A percentile compares a stretch with the other conserved stretches of the same genome.
Evolutionary conservation across 2,888 invertebrate species (phyloP).

Genomic region (Caenorhabditis imperialis): DNA sequence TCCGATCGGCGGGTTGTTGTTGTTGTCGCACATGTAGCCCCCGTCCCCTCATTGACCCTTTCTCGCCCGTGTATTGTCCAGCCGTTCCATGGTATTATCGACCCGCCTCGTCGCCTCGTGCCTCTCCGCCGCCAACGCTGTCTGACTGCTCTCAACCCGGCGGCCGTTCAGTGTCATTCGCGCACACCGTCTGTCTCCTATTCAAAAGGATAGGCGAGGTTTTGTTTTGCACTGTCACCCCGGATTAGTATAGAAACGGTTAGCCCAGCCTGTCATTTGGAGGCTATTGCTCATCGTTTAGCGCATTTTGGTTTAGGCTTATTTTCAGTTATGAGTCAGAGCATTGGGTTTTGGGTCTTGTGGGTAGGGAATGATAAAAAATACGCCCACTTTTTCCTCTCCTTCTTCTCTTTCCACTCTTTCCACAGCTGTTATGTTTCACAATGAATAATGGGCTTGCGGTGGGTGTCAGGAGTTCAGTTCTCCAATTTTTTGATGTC

Average conservation of each 20-base stretch:
- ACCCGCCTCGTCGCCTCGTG: conserved; percentile 5
- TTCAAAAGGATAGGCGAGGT: conserved; percentile 6
- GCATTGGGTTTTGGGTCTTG: too few relatives aligned
- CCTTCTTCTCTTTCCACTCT: too few relatives aligned
- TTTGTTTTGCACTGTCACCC: conserved; percentile 27
- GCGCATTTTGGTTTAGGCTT: too few relatives aligned
- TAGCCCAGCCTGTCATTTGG: conserved; percentile 47
- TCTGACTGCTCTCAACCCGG: conserved; percentile 8
- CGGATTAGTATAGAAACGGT: conserved; percentile 31
- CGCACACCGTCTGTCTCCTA: conserved; percentile 44
- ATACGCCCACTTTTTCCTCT: too few relatives aligned
- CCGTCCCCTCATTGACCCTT: conserved; percentile 20
- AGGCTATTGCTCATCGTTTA: too few relatives aligned
- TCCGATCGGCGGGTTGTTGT: too few relatives aligned
- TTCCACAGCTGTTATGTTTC: too few relatives aligned
- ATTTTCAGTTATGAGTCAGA: conserved; percentile 33
- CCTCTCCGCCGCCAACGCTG: conserved; percentile 8
- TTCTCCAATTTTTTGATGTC: too few relatives aligned
- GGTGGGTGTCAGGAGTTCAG: too few relatives aligned
- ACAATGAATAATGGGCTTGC: too few relatives aligned
- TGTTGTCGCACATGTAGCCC: conserved; percentile 42
- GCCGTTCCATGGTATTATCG: conserved; percentile 45
- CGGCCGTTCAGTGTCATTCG: conserved; percentile 39
- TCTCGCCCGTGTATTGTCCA: conserved; percentile 31
- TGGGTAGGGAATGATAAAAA: too few relatives aligned